These are phyloP conservation scores for Pollachius pollachius DNA, from an alignment of 2,113 vertebrate species.

Conservation along the genomic window DNA sequence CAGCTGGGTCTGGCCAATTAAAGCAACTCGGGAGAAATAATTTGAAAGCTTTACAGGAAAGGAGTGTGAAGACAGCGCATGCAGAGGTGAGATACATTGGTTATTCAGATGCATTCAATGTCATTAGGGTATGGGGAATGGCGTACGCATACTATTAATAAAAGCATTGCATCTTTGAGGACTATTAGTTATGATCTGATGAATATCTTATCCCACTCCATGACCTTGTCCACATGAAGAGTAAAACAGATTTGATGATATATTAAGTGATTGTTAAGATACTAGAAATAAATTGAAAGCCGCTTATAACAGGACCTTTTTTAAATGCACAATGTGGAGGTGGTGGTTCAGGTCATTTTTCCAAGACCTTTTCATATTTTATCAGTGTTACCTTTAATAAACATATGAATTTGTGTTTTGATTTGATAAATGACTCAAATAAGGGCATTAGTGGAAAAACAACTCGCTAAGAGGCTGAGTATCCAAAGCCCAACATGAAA, in stretches of 20 bases:
- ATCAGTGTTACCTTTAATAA: not conserved
- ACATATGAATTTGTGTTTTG: not conserved
- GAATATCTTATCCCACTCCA: not conserved
- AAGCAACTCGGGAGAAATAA: constrained; percentile 40
- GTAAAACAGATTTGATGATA: not conserved
- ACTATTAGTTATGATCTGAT: not conserved
- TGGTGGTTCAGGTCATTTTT: not conserved
- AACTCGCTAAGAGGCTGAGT: too few relatives aligned
- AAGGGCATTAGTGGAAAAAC: not conserved
- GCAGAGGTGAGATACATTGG: constrained; percentile 5
- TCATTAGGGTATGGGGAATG: constrained; percentile 20
- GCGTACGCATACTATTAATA: constrained; percentile 16
- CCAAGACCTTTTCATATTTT: constrained; percentile 2
- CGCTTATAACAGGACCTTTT: not conserved
- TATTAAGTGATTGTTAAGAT: not conserved
- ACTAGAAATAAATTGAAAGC: too few relatives aligned
- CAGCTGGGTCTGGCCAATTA: constrained; percentile 49
- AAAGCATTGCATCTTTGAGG: constrained; percentile 1
- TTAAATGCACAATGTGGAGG: not conserved
- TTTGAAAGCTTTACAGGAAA: constrained; percentile 26
- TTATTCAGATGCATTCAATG: constrained; percentile 15
- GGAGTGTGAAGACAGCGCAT: constrained; percentile 16
- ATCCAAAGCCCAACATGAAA: not conserved
- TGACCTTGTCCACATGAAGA: constrained; percentile 2
- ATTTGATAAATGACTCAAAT: constrained; percentile 1